Evolutionary conservation across 2,888 invertebrate genomes (phyloP).

Genomic region (Myopa tessellatipennis): DNA sequence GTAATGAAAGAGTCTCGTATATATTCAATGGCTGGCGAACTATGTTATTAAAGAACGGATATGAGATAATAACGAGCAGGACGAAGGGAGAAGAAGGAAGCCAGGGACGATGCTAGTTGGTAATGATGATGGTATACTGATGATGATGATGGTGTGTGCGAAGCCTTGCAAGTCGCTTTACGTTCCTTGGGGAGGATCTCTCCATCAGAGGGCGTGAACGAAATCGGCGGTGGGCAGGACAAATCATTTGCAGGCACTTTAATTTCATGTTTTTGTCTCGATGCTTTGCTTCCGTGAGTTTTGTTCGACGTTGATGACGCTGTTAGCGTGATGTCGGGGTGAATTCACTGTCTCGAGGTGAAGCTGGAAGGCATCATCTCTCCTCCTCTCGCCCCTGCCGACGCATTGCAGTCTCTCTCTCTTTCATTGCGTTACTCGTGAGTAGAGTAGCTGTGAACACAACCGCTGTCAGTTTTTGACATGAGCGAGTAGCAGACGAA

Average conservation of each 20-base stretch:
- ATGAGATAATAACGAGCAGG: background rate
- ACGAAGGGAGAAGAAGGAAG: background rate
- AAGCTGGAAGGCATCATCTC: background rate
- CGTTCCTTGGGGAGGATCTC: background rate
- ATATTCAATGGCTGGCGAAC: background rate
- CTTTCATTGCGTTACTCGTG: no score
- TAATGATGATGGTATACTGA: background rate
- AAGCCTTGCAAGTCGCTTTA: background rate
- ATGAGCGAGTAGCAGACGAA: slow-evolving; percentile 15
- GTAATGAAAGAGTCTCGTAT: background rate
- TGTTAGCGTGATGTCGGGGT: slow-evolving; percentile 1
- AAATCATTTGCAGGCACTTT: slow-evolving; percentile 32
- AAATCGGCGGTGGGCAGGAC: background rate
- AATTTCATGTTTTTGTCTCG: background rate
- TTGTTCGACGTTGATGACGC: background rate
- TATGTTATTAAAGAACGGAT: background rate
- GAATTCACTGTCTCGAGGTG: background rate
- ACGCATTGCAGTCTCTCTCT: background rate
- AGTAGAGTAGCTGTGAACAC: background rate
- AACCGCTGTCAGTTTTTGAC: slow-evolving; percentile 26
- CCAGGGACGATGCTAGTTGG: background rate
- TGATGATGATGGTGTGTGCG: background rate
- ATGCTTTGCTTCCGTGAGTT: background rate
- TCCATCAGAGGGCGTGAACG: background rate
- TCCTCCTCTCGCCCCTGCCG: background rate